phyloP scores from a whole-genome alignment of 2,113 vertebrate genomes.

The Pipa parva region DNA sequence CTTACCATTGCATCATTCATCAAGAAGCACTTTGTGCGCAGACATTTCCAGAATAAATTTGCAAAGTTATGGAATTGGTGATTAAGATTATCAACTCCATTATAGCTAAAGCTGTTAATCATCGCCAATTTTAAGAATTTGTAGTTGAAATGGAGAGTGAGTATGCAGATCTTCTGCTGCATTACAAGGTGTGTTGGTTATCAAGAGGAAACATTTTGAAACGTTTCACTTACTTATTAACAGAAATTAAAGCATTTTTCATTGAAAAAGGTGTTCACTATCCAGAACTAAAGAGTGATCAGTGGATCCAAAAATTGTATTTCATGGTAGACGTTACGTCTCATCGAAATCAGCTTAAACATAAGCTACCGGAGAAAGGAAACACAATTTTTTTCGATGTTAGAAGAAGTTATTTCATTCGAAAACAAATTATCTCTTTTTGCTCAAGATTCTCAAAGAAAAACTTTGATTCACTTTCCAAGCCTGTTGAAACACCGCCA shows the following conservation, averaged over 20 bases:
- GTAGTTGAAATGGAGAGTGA: constrained; percentile 11
- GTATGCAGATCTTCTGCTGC: constrained; percentile 18
- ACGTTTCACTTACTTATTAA: constrained; percentile 8
- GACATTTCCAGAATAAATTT: background rate
- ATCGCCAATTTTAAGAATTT: constrained; percentile 17
- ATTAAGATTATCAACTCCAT: constrained; percentile 26
- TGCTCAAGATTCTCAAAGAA: background rate
- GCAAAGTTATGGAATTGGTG: constrained; percentile 24
- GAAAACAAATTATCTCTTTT: background rate
- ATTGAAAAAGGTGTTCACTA: background rate
- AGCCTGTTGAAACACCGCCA: too few relatives aligned
- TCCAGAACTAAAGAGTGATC: constrained; percentile 3
- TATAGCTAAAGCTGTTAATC: constrained; percentile 21
- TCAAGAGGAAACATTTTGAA: constrained; percentile 20
- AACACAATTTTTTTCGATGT: background rate
- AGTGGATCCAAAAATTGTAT: constrained; percentile 6
- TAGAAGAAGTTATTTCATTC: background rate
- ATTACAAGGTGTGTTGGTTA: constrained; percentile 13
- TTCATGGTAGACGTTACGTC: constrained; percentile 10
- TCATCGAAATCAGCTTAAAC: background rate
- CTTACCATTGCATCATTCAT: background rate
- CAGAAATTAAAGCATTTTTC: constrained; percentile 11
- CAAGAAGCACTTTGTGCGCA: too few relatives aligned
- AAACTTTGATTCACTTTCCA: too few relatives aligned
- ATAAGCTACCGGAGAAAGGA: constrained; percentile 11